Conservation (phyloP, 1,140 invertebrate species). For the Araneus ventricosus region DNA sequence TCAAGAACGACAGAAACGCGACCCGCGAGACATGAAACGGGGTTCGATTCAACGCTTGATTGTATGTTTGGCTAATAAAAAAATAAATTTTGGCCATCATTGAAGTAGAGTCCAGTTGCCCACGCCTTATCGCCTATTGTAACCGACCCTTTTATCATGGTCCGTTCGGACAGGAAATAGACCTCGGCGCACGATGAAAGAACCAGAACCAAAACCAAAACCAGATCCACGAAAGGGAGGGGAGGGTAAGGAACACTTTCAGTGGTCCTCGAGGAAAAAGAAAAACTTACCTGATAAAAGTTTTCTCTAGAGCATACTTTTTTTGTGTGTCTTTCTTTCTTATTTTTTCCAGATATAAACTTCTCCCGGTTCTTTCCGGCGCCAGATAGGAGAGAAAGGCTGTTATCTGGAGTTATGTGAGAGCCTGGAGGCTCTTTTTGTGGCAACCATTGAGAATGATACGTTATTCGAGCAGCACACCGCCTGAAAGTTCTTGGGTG, state of each 20-base stretch:
- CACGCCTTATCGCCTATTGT: conserved; percentile 58
- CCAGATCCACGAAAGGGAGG: neutral
- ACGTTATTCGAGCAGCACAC: conserved; percentile 44
- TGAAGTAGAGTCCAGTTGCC: conserved; percentile 31
- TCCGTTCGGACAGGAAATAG: conserved; percentile 67
- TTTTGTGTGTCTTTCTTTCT: neutral
- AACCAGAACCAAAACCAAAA: conserved; percentile 33
- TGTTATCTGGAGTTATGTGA: conserved; percentile 42
- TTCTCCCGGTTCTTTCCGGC: conserved; percentile 1
- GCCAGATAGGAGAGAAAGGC: conserved; percentile 64
- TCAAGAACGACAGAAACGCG: conserved; percentile 13
- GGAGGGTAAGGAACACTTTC: neutral
- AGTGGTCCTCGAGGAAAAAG: neutral
- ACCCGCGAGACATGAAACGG: neutral
- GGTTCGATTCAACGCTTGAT: neutral
- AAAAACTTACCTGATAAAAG: conserved; percentile 67
- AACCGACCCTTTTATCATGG: conserved; percentile 24
- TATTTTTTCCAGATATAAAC: neutral
- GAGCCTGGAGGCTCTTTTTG: neutral
- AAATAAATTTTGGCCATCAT: conserved; percentile 32
- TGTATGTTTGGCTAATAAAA: conserved; percentile 30
- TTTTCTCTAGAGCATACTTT: conserved; percentile 47
- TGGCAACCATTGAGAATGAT: conserved; percentile 67
- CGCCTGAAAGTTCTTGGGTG: conserved; percentile 1
- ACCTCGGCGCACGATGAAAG: conserved; percentile 42